These are phyloP conservation scores for Cryptocheilus praepositus DNA, from an alignment of 2,888 invertebrate genomes.

Conservation along the genomic window DNA sequence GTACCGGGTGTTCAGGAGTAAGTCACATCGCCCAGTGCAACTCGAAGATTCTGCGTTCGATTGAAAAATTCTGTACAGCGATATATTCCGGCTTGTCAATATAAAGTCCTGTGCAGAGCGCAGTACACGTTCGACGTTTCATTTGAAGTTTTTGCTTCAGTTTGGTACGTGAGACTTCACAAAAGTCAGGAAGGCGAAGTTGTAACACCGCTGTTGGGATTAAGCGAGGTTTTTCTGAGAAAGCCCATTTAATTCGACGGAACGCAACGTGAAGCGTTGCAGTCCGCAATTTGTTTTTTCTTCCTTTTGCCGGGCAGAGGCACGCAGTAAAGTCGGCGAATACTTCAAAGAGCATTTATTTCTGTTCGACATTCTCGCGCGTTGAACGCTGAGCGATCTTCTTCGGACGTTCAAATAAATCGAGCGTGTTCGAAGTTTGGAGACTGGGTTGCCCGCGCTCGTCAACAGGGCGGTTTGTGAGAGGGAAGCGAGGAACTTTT, in stretches of 20 bases:
- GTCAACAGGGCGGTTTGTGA: too few relatives aligned
- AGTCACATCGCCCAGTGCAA: not conserved
- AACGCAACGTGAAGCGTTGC: too few relatives aligned
- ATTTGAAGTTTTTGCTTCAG: too few relatives aligned
- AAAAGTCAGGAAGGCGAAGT: too few relatives aligned
- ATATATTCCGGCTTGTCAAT: not conserved
- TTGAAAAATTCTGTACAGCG: not conserved
- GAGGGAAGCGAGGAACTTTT: not conserved
- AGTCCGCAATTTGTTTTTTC: not conserved
- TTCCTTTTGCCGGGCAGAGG: not conserved
- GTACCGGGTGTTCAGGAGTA: constrained; percentile 40
- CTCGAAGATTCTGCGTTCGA: not conserved
- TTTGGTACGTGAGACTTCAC: too few relatives aligned
- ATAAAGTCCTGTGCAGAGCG: not conserved
- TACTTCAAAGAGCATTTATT: constrained; percentile 40
- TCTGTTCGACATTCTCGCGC: constrained; percentile 20
- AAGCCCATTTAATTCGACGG: too few relatives aligned
- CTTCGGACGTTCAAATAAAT: constrained; percentile 31
- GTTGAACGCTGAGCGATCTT: constrained; percentile 3
- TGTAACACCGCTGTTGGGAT: too few relatives aligned
- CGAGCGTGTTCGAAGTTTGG: constrained; percentile 17
- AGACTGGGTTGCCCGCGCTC: too few relatives aligned
- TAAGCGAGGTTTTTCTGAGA: too few relatives aligned
- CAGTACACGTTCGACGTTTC: too few relatives aligned
- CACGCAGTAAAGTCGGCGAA: constrained; percentile 14